A percentile compares a stretch with the other conserved stretches of the same genome.
These are phyloP conservation scores for Platichthys stellatus DNA, from an alignment of 2,113 vertebrate genomes.

Conservation along the genomic window DNA sequence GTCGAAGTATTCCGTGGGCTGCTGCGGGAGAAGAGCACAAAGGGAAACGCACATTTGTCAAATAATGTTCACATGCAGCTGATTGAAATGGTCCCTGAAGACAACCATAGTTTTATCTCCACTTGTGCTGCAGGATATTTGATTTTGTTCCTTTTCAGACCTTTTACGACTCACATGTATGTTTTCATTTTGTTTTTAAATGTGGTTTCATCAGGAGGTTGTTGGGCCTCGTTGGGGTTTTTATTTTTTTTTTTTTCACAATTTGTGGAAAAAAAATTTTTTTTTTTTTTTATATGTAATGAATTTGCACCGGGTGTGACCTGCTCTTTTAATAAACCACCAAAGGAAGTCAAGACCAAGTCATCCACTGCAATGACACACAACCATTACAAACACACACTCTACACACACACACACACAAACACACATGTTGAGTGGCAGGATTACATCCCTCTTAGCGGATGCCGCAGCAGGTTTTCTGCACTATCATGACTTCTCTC, in stretches of 20 bases:
- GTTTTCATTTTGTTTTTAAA: too few species aligned
- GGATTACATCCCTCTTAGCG: constrained; percentile 43
- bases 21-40: constrained; percentile 77
- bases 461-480: constrained; percentile 34
- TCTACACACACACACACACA: too few species aligned
- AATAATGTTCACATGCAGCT: constrained; percentile 19
- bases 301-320: not conserved
- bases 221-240: too few species aligned
- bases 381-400: constrained; percentile 1
- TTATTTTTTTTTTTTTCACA: too few species aligned
- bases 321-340: constrained; percentile 46
- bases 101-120: too few species aligned
- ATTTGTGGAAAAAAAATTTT: too few species aligned
- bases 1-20: constrained; percentile 98
- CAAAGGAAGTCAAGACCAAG: constrained; percentile 17
- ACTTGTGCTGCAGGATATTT: not conserved
- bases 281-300: too few species aligned
- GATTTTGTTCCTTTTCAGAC: not conserved
- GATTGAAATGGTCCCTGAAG: too few species aligned
- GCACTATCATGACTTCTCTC: constrained; percentile 42
- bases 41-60: constrained; percentile 30
- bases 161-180: too few species aligned
- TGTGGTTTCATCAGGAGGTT: too few species aligned
- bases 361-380: not conserved
- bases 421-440: constrained; percentile 3